These are phyloP conservation scores for Trachelus troglodyta DNA, from an alignment of 2,888 invertebrate species.

Conservation along the genomic window DNA sequence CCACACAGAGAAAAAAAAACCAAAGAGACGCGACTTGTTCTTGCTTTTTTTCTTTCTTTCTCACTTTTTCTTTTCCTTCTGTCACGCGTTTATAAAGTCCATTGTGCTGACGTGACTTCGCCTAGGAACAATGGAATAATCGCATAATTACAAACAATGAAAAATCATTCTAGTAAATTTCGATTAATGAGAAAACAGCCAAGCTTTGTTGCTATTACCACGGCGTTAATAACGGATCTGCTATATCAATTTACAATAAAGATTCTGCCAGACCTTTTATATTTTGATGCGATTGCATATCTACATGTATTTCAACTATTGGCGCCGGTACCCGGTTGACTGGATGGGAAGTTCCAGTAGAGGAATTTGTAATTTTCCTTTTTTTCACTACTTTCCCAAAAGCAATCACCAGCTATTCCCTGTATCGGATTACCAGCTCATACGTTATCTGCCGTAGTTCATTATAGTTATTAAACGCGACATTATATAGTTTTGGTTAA, in stretches of 20 bases:
- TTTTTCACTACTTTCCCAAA: background rate
- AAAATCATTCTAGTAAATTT: background rate
- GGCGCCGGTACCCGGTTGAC: background rate
- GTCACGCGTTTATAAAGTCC: background rate
- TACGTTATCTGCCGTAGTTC: background rate
- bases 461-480: slow-evolving; percentile 1
- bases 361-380: background rate
- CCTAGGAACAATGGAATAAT: background rate
- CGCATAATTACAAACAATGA: background rate
- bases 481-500: slow-evolving; percentile 30
- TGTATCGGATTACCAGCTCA: background rate
- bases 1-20: background rate
- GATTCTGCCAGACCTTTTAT: background rate
- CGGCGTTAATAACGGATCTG: background rate
- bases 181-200: background rate
- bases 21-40: background rate
- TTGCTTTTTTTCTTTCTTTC: background rate
- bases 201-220: background rate
- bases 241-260: background rate
- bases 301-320: background rate
- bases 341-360: background rate
- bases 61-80: background rate
- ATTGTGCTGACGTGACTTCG: background rate
- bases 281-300: background rate
- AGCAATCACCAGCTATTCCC: background rate